Base-by-base conservation (phyloP, 2,113 vertebrate genomes). In the Trogon surrucura region DNA sequence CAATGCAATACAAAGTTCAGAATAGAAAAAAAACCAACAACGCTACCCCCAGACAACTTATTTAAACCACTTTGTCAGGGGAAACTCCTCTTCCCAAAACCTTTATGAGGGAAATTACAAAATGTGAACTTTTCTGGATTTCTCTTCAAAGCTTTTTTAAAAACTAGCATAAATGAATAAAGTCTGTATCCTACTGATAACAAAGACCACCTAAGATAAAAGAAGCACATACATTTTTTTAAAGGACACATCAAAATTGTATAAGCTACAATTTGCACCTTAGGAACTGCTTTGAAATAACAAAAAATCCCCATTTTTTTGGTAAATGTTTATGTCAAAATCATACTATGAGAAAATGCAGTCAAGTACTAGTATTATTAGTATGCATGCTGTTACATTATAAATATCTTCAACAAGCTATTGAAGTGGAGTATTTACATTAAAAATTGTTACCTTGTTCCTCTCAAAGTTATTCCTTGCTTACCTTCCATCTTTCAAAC, bases 171-270 rank as follows among this genome's bases (percentile, higher is more conserved):
- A 6, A 91, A 62, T 51, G n/a, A 54, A 2, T 69, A 50, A 84
- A 80, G 10, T 79, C 51, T 16, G 18, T 81, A 57, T 85, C 58
- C 66, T 61, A 41, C 15, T 48, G 51, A 66, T 71, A 72, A 69
- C 45, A 73, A 94, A 90, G 75, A 70, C 29, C 65, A 58, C 84
- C n/a, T 36, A 38, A 91, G 34, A 69, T 66, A 48, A 66, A 94
- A 96, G 48, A 97, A 98, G 96, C 97, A 97, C 97, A 97, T 62
- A 32, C 5, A 36, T 66, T 91, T 97, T 97, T 96, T 94, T 88
- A 85, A 84, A 36, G 7, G 51, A 92, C 34, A 65, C 13, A 84
- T 74, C 41, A 87, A 88, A 92, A 92, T 82, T 83, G 14, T 9
- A 2, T 53, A 86, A 87, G 12, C 54, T 74, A 83, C 41, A 75